Evolutionary conservation across 2,888 invertebrate species (phyloP).

Genomic region (Marasmarcha lunaedactyla): DNA sequence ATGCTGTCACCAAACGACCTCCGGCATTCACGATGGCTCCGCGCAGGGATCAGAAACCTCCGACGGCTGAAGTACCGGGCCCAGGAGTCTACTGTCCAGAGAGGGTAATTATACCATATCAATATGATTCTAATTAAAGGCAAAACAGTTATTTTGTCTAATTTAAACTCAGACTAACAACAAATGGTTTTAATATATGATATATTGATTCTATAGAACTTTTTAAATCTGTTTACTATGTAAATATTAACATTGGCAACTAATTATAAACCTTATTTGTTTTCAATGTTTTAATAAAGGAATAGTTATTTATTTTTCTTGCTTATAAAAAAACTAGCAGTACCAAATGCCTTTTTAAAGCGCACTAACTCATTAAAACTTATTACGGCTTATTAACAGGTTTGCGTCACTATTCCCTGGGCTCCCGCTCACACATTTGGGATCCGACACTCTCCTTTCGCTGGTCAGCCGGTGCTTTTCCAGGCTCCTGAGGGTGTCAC

Average conservation of each 20-base stretch:
- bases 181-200: too few species aligned
- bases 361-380: too few species aligned
- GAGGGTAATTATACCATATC: too few species aligned
- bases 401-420: slow-evolving; percentile 68
- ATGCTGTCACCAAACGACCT: slow-evolving; percentile 58
- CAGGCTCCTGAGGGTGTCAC: slow-evolving; percentile 50
- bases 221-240: too few species aligned
- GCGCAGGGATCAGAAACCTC: slow-evolving; percentile 41
- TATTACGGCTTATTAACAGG: slow-evolving; percentile 28
- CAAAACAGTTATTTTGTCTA: slow-evolving; percentile 5
- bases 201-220: too few species aligned
- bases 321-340: too few species aligned
- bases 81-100: slow-evolving; percentile 78
- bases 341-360: too few species aligned
- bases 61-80: slow-evolving; percentile 55
- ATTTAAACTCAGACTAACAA: slow-evolving; percentile 9
- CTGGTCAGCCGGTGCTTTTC: slow-evolving; percentile 61
- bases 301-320: too few species aligned
- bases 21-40: slow-evolving; percentile 91
- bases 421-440: slow-evolving; percentile 83
- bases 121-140: slow-evolving; percentile 11
- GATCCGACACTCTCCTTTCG: slow-evolving; percentile 80
- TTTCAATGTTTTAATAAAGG: too few species aligned
- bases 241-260: too few species aligned
- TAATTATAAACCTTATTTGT: too few species aligned